phyloP scores from a whole-genome alignment of 2,888 invertebrate species.

The Zeuzera pyrina region DNA sequence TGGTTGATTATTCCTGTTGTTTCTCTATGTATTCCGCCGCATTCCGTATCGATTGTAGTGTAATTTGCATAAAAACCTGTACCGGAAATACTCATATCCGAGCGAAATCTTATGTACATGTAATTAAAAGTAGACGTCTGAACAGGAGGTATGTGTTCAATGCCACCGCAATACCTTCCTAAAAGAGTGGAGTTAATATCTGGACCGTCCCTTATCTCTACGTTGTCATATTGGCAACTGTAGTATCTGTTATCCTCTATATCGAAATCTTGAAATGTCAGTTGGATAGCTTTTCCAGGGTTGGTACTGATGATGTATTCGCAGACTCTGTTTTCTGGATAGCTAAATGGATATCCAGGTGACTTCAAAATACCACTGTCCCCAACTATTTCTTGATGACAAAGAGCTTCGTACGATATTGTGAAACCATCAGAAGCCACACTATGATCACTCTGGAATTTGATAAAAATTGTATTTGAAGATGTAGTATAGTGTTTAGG shows the following conservation, averaged over 20 bases:
- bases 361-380: conserved; percentile 77
- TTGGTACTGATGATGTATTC: conserved; percentile 78
- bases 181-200: conserved; percentile 75
- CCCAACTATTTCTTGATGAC: conserved; percentile 57
- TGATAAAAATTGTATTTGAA: conserved; percentile 66
- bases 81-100: conserved; percentile 70
- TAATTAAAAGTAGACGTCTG: conserved; percentile 81
- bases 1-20: conserved; percentile 76
- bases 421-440: conserved; percentile 39
- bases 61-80: conserved; percentile 85
- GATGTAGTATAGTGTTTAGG: conserved; percentile 76
- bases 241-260: conserved; percentile 62
- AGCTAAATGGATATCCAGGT: conserved; percentile 82
- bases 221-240: conserved; percentile 45
- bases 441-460: conserved; percentile 65
- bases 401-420: conserved; percentile 44
- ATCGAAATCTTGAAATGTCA: conserved; percentile 79
- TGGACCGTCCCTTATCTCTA: conserved; percentile 81
- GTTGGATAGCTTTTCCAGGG: conserved; percentile 75
- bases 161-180: conserved; percentile 78
- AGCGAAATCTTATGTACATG: conserved; percentile 78
- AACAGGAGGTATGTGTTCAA: conserved; percentile 63
- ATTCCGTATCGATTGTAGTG: conserved; percentile 76
- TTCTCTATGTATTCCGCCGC: conserved; percentile 81
- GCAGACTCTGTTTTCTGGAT: conserved; percentile 76